Evolutionary conservation across 1,140 invertebrate species (phyloP).

Genomic region (Drosophila oshimai): DNA sequence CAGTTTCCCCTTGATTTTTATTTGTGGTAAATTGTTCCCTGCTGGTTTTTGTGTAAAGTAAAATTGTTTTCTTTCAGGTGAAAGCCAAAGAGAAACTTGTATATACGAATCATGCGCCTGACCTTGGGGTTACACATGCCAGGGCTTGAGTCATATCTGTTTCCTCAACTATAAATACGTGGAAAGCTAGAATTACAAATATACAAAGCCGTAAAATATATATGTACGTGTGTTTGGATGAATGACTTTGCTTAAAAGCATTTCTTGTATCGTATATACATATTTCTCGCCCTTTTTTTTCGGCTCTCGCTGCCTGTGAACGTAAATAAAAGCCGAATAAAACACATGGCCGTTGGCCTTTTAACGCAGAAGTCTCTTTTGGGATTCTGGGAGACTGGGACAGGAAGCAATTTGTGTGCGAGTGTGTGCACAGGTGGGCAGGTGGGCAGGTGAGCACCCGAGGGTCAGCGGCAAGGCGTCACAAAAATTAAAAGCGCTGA

Average conservation of each 20-base stretch:
- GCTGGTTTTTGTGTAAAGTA: background rate
- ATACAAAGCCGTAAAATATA: constrained; percentile 14
- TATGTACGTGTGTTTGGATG: constrained; percentile 10
- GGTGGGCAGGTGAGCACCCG: constrained; percentile 12
- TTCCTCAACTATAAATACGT: constrained; percentile 29
- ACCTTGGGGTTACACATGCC: constrained; percentile 3
- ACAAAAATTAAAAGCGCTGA: constrained; percentile 60
- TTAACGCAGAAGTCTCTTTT: constrained; percentile 40
- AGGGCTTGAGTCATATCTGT: constrained; percentile 23
- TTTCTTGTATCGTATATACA: constrained; percentile 27
- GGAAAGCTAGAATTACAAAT: constrained; percentile 32
- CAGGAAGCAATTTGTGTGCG: constrained; percentile 46
- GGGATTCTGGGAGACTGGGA: constrained; percentile 36
- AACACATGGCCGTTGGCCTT: constrained; percentile 60
- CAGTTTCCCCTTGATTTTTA: too few relatives aligned
- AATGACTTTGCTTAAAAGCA: constrained; percentile 49
- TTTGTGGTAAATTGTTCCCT: background rate
- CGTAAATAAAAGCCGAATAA: constrained; percentile 58
- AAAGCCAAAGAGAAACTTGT: constrained; percentile 14
- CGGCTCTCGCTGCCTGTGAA: constrained; percentile 10
- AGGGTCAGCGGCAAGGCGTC: constrained; percentile 33
- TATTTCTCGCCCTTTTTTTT: constrained; percentile 22
- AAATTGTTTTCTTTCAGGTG: background rate
- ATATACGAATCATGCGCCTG: background rate
- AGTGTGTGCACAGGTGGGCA: background rate